A percentile compares a stretch with the other conserved stretches of the same genome.
Evolutionary conservation across 2,113 vertebrate genomes (phyloP).

Genomic region (Brachyistius frenatus): DNA sequence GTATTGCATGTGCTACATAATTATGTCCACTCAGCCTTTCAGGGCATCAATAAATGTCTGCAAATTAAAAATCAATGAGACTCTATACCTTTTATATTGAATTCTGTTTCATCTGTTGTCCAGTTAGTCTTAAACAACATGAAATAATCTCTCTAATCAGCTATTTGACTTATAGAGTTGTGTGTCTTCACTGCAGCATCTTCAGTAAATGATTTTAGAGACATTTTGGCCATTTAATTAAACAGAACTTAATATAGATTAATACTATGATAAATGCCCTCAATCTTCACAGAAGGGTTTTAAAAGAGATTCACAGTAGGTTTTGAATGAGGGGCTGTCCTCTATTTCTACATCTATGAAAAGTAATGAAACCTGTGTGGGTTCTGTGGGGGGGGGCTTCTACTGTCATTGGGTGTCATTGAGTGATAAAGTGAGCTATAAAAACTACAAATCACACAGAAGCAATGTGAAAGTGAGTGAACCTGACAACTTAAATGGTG

Average conservation of each 20-base stretch:
- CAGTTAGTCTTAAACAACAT: conserved; percentile 10
- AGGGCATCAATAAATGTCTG: conserved; percentile 46
- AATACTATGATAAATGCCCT: conserved; percentile 3
- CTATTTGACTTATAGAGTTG: conserved; percentile 8
- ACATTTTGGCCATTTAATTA: conserved; percentile 14
- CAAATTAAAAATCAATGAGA: conserved; percentile 67
- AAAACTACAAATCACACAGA: conserved; percentile 21
- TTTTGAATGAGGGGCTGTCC: background rate
- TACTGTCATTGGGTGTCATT: background rate
- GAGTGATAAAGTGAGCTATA: conserved; percentile 13
- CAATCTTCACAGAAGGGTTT: background rate
- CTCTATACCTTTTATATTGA: conserved; percentile 30
- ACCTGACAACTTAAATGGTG: conserved; percentile 38
- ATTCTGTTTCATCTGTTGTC: conserved; percentile 15
- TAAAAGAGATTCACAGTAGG: background rate
- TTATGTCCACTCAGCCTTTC: conserved; percentile 56
- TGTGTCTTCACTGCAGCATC: conserved; percentile 16
- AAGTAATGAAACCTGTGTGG: background rate
- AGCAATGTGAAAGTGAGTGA: conserved; percentile 16
- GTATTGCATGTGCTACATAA: conserved; percentile 18
- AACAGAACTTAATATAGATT: conserved; percentile 5
- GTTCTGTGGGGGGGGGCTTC: background rate
- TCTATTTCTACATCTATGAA: background rate
- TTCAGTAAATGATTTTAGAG: background rate
- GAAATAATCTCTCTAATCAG: conserved; percentile 10